phyloP scores from a whole-genome alignment of 2,113 vertebrate genomes.

The Salminus brasiliensis region DNA sequence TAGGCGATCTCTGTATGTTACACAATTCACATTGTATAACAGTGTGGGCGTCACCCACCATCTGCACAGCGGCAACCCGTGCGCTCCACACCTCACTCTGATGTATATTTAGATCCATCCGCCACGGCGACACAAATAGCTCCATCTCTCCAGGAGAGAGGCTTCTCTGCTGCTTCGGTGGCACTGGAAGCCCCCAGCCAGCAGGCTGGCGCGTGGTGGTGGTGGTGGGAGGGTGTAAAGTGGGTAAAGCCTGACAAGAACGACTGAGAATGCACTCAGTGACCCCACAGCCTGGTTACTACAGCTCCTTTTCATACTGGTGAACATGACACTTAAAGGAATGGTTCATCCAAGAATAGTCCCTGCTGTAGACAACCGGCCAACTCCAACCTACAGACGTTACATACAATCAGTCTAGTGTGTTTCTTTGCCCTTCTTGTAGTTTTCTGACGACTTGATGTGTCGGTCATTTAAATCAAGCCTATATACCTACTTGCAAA shows the following conservation, averaged over 20 bases:
- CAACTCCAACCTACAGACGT: too few relatives aligned
- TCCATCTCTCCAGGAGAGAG: neutral
- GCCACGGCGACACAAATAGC: neutral
- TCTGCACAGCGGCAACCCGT: slow-evolving; percentile 27
- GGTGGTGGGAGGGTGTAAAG: neutral
- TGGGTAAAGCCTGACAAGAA: neutral
- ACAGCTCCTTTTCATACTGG: neutral
- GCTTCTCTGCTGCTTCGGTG: neutral
- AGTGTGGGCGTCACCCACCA: slow-evolving; percentile 32
- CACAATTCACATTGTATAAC: slow-evolving; percentile 46
- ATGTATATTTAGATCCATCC: slow-evolving; percentile 32
- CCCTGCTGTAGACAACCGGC: too few relatives aligned
- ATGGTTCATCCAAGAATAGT: neutral
- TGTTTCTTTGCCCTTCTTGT: too few relatives aligned
- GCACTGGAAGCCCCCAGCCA: neutral
- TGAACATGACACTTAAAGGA: neutral
- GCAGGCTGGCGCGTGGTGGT: neutral
- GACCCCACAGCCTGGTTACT: neutral
- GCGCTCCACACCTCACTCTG: slow-evolving; percentile 23
- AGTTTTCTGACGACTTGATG: too few relatives aligned
- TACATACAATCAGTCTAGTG: too few relatives aligned
- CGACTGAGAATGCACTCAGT: neutral
- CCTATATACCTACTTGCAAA: too few relatives aligned
- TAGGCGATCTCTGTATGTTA: slow-evolving; percentile 38
- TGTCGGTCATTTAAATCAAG: too few relatives aligned